Conservation (phyloP, 2,797 vertebrate species). For the Anolis apletophallus region DNA sequence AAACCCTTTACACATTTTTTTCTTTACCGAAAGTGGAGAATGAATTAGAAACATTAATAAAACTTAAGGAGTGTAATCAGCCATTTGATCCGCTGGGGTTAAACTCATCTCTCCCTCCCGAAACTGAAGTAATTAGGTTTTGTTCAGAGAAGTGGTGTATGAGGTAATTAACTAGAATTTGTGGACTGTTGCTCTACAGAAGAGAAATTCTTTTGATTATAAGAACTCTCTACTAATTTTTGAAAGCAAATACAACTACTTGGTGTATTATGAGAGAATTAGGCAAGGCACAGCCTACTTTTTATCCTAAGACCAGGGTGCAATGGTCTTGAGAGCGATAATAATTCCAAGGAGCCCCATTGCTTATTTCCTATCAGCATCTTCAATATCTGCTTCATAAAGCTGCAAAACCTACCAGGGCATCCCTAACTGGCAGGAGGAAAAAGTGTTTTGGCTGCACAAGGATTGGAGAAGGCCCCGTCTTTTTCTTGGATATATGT, state of each 20-base stretch:
- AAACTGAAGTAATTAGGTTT: slow-evolving; percentile 39
- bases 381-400: too few species aligned
- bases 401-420: too few species aligned
- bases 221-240: slow-evolving; percentile 27
- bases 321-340: not conserved
- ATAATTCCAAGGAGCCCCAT: too few species aligned
- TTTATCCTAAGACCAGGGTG: not conserved
- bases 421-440: too few species aligned
- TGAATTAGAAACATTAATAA: slow-evolving; percentile 31
- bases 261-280: not conserved
- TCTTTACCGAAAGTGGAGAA: slow-evolving; percentile 22
- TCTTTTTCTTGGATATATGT: too few species aligned
- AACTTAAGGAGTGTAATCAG: slow-evolving; percentile 47
- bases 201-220: not conserved
- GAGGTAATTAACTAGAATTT: slow-evolving; percentile 51
- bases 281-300: not conserved
- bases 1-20: not conserved
- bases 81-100: slow-evolving; percentile 8
- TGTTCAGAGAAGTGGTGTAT: slow-evolving; percentile 16
- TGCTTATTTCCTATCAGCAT: too few species aligned
- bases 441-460: too few species aligned
- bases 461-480: too few species aligned
- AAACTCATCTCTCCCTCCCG: slow-evolving; percentile 37
- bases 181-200: slow-evolving; percentile 28
- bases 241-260: slow-evolving; percentile 18